Evolutionary conservation across 2,797 vertebrate genomes (phyloP), one percentile per base, ranked within the genome.

Genomic region (Poeciliopsis gracilis): DNA sequence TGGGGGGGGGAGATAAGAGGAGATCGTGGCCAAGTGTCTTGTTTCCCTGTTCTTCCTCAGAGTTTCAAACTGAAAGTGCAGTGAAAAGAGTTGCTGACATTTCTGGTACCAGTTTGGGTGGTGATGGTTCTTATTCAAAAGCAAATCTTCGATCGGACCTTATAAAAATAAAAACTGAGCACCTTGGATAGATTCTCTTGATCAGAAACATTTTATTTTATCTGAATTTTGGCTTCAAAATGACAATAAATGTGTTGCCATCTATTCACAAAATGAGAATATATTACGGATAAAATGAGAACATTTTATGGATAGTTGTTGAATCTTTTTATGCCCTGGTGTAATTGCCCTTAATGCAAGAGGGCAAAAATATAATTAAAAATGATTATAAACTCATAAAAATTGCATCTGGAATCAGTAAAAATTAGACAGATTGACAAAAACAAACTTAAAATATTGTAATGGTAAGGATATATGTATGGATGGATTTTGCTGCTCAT

Each of bases 11-110:
- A 57, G 77, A 85, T 82, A 72, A 83, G 28, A 51, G 43, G 18
- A 77, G 63, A 59, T 63, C 0, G 41, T 8, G 43, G 77, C 72
- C 78, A 79, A 70, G 55, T 79, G 82, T 75, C 51, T 41, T 36
- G 2, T 1, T 23, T 71, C 49, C n/a, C 76, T 47, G 49, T 49
- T 80, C 55, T 71, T 76, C 75, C 43, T 53, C 55, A 77, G 38
- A 41, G 63, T 70, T 69, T 38, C 43, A 43, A 30, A 55, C 66
- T 38, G 36, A 83, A 70, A 55, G 0, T 70, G 59, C 23, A 25
- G 36, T 41, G 36, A 38, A 38, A 20, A 66, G 63, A n/a, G 30
- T 72, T 4, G 53, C 5, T 66, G 73, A 53, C 25, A 9, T 30
- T 16, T 55, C 30, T 5, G 36, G 36, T 38, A 77, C 61, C 9